A percentile compares a stretch with the other conserved stretches of the same genome.
Evolutionary conservation across 2,888 invertebrate species (phyloP).

Genomic region (Xanthia icteritia): DNA sequence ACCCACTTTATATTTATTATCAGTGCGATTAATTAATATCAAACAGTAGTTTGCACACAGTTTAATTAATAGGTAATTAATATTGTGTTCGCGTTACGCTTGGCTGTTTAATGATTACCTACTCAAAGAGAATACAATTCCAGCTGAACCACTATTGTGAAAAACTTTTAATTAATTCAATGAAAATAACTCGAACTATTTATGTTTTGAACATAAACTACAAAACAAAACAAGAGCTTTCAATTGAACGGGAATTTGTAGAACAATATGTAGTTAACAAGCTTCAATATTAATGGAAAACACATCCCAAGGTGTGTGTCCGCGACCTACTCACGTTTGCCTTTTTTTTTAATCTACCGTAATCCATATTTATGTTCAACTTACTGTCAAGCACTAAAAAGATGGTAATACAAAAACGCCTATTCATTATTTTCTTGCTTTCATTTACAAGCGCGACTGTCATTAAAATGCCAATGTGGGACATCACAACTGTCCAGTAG

Average conservation of each 20-base stretch:
- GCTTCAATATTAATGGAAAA: not conserved
- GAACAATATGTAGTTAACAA: not conserved
- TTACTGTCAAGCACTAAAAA: not conserved
- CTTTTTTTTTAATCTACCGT: not conserved
- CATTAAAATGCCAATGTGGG: slow-evolving; percentile 8
- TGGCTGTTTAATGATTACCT: slow-evolving; percentile 46
- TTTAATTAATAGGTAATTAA: slow-evolving; percentile 62
- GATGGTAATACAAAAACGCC: not conserved
- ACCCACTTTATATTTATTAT: slow-evolving; percentile 27
- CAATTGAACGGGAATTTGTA: not conserved
- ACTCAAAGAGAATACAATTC: slow-evolving; percentile 47
- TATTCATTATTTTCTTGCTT: slow-evolving; percentile 15
- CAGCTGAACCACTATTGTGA: slow-evolving; percentile 27
- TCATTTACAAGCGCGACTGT: not conserved
- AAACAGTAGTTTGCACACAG: slow-evolving; percentile 54
- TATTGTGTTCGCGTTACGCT: slow-evolving; percentile 47
- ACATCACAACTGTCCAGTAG: slow-evolving; percentile 1
- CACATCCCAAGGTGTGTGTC: not conserved
- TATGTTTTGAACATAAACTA: slow-evolving; percentile 16
- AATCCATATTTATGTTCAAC: not conserved
- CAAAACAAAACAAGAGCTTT: slow-evolving; percentile 25
- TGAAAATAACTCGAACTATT: slow-evolving; percentile 35
- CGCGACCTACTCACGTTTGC: not conserved
- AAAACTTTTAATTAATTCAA: slow-evolving; percentile 41
- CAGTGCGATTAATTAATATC: slow-evolving; percentile 54